A percentile compares a stretch with the other conserved stretches of the same genome.
Evolutionary conservation across 2,113 vertebrate genomes (phyloP).

Genomic region (Crotalus viridis): DNA sequence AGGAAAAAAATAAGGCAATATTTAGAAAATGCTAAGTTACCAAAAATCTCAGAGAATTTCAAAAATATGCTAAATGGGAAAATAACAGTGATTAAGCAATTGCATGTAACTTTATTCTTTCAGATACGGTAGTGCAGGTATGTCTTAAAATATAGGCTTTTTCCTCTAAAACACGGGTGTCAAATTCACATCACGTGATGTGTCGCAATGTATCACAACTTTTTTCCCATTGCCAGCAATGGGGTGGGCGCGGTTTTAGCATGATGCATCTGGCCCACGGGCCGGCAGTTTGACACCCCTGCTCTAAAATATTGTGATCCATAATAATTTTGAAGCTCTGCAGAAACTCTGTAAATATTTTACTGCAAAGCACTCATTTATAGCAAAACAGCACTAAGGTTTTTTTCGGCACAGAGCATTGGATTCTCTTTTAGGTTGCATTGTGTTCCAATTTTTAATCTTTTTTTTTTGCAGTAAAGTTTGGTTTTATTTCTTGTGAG

Average conservation of each 20-base stretch:
- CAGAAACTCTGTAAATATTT: neutral
- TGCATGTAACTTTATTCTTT: neutral
- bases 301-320: neutral
- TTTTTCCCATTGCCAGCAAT: no score
- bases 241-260: no score
- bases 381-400: neutral
- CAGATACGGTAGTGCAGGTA: neutral
- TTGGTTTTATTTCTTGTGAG: neutral
- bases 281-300: no score
- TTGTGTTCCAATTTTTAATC: neutral
- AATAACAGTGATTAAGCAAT: neutral
- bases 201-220: no score
- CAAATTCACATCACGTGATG: no score
- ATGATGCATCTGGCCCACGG: no score
- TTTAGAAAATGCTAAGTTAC: no score
- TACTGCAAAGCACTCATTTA: neutral
- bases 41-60: no score
- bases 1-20: no score
- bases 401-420: neutral
- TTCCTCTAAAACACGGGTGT: neutral
- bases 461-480: neutral
- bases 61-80: no score
- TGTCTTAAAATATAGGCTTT: neutral
- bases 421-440: neutral
- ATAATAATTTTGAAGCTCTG: neutral